Evolutionary conservation across 2,797 vertebrate genomes (phyloP).

Genomic region (Megaceryle alcyon): DNA sequence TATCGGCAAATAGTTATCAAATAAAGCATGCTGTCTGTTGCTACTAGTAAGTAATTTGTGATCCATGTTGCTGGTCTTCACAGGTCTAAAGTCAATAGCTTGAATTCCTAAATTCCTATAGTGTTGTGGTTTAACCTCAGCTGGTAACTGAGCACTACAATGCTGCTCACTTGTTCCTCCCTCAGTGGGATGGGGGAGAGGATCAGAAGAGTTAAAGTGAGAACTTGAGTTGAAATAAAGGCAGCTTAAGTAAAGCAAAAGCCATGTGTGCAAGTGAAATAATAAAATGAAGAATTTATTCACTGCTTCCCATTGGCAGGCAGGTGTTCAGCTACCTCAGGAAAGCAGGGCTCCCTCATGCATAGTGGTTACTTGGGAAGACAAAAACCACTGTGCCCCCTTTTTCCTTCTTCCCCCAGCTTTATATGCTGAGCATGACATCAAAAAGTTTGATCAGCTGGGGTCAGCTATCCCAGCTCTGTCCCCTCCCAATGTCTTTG

Average conservation of each 20-base stretch:
- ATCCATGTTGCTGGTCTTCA: not conserved
- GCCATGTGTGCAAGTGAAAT: rapidly evolving
- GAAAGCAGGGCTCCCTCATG: no score
- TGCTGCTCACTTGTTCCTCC: not conserved
- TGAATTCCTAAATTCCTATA: not conserved
- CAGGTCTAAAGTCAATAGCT: not conserved
- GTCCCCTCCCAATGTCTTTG: no score
- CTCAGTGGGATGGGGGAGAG: not conserved
- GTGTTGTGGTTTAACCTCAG: no score
- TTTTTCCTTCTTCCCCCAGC: no score
- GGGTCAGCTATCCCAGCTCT: no score
- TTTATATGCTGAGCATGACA: no score
- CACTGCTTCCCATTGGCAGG: not conserved
- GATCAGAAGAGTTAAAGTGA: not conserved
- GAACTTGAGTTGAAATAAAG: not conserved
- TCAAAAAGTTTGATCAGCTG: no score
- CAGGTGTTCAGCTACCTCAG: no score
- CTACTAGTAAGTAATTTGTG: not conserved
- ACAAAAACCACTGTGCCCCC: no score
- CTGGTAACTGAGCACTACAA: no score
- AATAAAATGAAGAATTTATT: not conserved
- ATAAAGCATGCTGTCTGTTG: not conserved
- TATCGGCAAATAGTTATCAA: not conserved
- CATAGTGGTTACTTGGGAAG: no score
- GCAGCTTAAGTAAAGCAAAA: not conserved